phyloP scores from a whole-genome alignment of 2,797 vertebrate species.

The Kryptopterus vitreolus region DNA sequence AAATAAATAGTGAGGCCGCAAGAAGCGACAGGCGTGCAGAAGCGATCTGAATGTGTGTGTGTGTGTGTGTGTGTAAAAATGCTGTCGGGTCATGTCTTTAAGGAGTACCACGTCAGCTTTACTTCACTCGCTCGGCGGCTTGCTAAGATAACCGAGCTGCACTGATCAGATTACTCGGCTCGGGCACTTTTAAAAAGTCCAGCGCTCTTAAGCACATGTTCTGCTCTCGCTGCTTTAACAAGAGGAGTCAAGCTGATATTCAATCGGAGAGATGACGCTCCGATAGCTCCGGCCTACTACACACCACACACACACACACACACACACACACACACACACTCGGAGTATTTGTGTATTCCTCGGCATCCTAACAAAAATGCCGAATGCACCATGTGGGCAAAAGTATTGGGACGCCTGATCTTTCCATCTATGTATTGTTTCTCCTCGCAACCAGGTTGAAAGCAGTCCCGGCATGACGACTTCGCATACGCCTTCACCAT shows the following conservation, averaged over 20 bases:
- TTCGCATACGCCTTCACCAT: no score
- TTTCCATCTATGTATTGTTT: no score
- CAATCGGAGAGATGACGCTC: conserved; percentile 26
- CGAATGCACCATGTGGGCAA: no score
- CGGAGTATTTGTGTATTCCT: neutral
- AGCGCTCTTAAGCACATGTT: conserved; percentile 37
- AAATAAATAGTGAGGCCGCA: neutral
- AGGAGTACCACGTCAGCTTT: conserved; percentile 48
- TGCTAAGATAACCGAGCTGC: conserved; percentile 43
- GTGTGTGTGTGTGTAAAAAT: no score
- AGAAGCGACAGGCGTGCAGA: neutral
- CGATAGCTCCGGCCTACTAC: neutral
- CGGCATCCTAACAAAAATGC: neutral
- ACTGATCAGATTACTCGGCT: conserved; percentile 52
- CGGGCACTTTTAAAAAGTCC: conserved; percentile 37
- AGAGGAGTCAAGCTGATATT: conserved; percentile 33
- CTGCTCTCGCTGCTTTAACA: conserved; percentile 9
- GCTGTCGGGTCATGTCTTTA: conserved; percentile 40
- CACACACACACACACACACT: no score
- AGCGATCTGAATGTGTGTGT: conserved; percentile 4
- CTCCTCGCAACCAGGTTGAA: no score
- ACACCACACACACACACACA: no score
- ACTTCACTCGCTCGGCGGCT: conserved; percentile 43
- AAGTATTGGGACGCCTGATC: no score
- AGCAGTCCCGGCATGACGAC: no score